These are phyloP conservation scores for Plumapathes pennacea DNA, from an alignment of 92 coral and sea anemone genomes.

Conservation along the genomic window DNA sequence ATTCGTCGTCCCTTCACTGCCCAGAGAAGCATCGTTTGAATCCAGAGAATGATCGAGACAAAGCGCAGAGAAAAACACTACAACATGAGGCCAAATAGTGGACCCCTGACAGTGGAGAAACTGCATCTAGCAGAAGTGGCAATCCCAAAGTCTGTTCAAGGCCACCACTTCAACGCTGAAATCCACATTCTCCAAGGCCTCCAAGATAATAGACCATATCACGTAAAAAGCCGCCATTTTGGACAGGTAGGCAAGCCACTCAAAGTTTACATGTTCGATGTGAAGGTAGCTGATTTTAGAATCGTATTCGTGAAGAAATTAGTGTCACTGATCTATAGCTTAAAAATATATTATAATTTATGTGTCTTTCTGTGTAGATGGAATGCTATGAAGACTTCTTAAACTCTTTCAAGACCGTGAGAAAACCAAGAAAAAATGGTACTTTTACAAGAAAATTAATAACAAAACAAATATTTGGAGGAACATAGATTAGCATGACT, in stretches of 20 bases:
- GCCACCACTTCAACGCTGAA: conserved; percentile 14
- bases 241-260: background rate
- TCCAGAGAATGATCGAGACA: conserved; percentile 31
- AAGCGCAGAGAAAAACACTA: conserved; percentile 10
- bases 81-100: conserved; percentile 24
- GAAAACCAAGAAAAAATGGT: too few species aligned
- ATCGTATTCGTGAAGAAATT: background rate
- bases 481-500: too few species aligned
- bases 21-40: conserved; percentile 19
- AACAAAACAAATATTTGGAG: too few species aligned
- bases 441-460: too few species aligned
- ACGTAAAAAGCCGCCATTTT: conserved; percentile 1
- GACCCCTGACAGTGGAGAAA: conserved; percentile 23
- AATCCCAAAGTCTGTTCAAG: conserved; percentile 27
- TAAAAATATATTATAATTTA: conserved; percentile 2
- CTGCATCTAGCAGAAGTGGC: conserved; percentile 24
- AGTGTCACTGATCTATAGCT: background rate
- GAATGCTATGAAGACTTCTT: conserved; percentile 30
- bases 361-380: too few species aligned
- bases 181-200: background rate
- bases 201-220: background rate
- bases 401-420: too few species aligned
- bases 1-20: too few species aligned
- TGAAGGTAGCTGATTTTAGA: background rate
- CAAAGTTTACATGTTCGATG: background rate